A percentile compares a stretch with the other conserved stretches of the same genome.
Conservation (phyloP, 1,140 invertebrate genomes). For the Ceratosolen solmsi region DNA sequence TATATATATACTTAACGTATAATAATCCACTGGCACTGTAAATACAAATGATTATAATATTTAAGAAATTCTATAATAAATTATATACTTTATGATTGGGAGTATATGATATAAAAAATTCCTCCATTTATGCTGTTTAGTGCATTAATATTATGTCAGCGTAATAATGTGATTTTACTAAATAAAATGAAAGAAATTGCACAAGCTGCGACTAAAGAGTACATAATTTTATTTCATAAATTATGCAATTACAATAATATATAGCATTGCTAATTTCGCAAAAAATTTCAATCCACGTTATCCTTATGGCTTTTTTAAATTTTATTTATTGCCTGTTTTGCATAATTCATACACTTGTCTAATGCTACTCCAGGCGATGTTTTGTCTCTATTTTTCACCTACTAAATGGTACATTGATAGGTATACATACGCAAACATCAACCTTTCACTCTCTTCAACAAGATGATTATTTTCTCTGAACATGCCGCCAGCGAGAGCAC, state of each 20-base stretch:
- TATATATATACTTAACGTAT: too few relatives aligned
- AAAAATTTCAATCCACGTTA: background rate
- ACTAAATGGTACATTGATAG: background rate
- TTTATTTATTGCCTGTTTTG: background rate
- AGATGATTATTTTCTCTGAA: conserved; percentile 11
- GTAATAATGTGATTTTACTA: too few relatives aligned
- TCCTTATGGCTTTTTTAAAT: background rate
- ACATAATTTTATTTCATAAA: background rate
- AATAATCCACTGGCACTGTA: too few relatives aligned
- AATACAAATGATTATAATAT: too few relatives aligned
- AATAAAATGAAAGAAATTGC: too few relatives aligned
- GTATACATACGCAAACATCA: background rate
- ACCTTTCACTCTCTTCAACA: conserved; percentile 33
- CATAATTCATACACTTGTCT: background rate
- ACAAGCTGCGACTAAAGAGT: background rate
- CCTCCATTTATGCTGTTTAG: too few relatives aligned
- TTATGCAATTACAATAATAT: background rate
- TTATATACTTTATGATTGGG: too few relatives aligned
- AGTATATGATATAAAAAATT: too few relatives aligned
- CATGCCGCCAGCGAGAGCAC: background rate
- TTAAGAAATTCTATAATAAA: too few relatives aligned
- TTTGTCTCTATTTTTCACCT: conserved; percentile 21
- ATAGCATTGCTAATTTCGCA: background rate
- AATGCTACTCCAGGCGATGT: background rate
- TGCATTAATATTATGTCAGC: too few relatives aligned